Evolutionary conservation across 2,888 invertebrate genomes (phyloP), one percentile per base, ranked within the genome.

Genomic region (Athalia rosae): DNA sequence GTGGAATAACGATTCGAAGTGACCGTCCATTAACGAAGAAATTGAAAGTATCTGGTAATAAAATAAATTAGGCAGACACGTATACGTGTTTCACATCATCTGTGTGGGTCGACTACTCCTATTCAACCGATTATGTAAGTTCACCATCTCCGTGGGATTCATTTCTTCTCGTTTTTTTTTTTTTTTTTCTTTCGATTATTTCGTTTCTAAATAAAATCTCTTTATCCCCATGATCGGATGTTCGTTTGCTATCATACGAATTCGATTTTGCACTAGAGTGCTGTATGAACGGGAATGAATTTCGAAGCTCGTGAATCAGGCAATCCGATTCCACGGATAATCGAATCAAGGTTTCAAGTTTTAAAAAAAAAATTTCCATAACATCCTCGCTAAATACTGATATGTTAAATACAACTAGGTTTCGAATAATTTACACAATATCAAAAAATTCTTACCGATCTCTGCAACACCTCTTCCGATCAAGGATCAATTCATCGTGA

Each of bases 1-100:
- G 41, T 8, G 4, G 13, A 58, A 28, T 28, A 28, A 28, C 28
- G 28, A 28, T 28, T n/a, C 4, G 13, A 58, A 28, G 43, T 45
- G 71, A 45, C 71, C 71, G 15, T 71, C 71, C 71, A 71, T 71
- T 58, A 71, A 71, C n/a, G 45, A 71, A 58, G 71, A 71, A 71
- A 71, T 71, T 71, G 71, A 71, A 71, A 71, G 71, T 53, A 28
- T 58, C 71, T 58, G 43, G 50, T 28, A 28, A 45, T 71, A 71
- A 71, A 71, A 71, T 71, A 45, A 71, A 71, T 71, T 71, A 45
- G 58, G 71, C 71, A 45, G 50, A 71, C 71, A 7, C 43, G 43
- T 58, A 6, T 7, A 50, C 47, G 48, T 4, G 28, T n/a, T n/a
- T 13, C 63, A 13, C 41, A 71, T 56, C 28, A 13, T 69, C 4